These are phyloP conservation scores for Bolinopsis microptera DNA, from an alignment of 37 sponge, comb jelly and placozoan species.

Conservation along the genomic window DNA sequence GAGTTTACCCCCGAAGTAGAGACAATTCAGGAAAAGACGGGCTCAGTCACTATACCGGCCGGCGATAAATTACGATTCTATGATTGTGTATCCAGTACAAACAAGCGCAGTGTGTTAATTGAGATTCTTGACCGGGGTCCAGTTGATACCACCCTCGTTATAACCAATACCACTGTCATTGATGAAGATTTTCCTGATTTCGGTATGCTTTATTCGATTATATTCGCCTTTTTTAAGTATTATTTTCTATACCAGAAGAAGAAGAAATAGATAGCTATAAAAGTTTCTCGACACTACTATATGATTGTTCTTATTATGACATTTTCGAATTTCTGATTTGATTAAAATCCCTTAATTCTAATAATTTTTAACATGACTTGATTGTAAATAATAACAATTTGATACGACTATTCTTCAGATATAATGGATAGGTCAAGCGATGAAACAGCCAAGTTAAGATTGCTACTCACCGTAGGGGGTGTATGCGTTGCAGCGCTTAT, in stretches of 20 bases:
- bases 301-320: too few species aligned
- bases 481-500: background rate
- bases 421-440: background rate
- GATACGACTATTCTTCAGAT: background rate
- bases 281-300: too few species aligned
- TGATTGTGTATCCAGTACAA: background rate
- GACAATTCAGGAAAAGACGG: background rate
- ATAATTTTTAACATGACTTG: too few species aligned
- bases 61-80: background rate
- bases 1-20: background rate
- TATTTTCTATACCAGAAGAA: too few species aligned
- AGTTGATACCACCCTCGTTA: background rate
- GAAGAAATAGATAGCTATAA: too few species aligned
- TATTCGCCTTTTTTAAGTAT: too few species aligned
- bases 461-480: background rate
- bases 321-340: too few species aligned
- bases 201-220: background rate
- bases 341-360: too few species aligned
- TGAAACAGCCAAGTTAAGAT: background rate
- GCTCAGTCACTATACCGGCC: background rate
- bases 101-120: background rate
- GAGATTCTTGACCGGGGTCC: background rate
- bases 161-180: background rate
- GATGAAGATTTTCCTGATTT: background rate
- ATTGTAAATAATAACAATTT: too few species aligned